Evolutionary conservation across 2,797 vertebrate species (phyloP), one percentile per base, ranked within the genome.

Genomic region (Octomys mimax): DNA sequence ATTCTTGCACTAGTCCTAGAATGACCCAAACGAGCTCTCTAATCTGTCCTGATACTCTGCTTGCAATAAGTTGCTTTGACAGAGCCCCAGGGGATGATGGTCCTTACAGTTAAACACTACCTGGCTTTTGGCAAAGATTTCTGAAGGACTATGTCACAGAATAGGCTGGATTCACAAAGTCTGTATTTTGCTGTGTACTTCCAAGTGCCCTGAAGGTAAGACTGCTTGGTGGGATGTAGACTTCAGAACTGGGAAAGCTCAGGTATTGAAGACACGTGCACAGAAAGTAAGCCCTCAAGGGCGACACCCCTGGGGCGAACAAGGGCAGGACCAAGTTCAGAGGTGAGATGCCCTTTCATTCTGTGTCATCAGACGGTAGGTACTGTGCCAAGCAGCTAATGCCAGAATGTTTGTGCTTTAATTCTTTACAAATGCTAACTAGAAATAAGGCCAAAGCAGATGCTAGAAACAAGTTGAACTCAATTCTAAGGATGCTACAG

Each of bases 391-490:
- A 71, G 87, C 39, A 82, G 77, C 89, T 91, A 94, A 81, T 28
- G 68, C 64, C 86, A 91, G 70, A 78, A 95, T 83, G 49, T 77
- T 64, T 79, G 36, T 89, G 77, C 70, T 52, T 89, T 82, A 80
- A 64, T 57, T 94, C 86, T 89, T 93, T 68, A 92, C 13, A 90
- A 95, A 70, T 8, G 57, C n/a, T 91, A 28, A 42, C 61, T 46
- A 94, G 79, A 95, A 95, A 87, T 82, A 87, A 92, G 59, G n/a
- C 68, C 64, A 81, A 94, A 91, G 92, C 61, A 92, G 83, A 92
- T 77, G 84, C 66, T 78, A 96, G 87, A 88, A 95, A 93, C 85
- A 66, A 96, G 49, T n/a, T 95, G 86, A 96, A 70, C 39, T 95
- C 77, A 95, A 96, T 95, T 83, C 87, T 91, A 88, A 96, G 78